These are phyloP conservation scores for Circaetus cinerascens DNA, from an alignment of 2,113 vertebrate genomes.

Conservation along the genomic window DNA sequence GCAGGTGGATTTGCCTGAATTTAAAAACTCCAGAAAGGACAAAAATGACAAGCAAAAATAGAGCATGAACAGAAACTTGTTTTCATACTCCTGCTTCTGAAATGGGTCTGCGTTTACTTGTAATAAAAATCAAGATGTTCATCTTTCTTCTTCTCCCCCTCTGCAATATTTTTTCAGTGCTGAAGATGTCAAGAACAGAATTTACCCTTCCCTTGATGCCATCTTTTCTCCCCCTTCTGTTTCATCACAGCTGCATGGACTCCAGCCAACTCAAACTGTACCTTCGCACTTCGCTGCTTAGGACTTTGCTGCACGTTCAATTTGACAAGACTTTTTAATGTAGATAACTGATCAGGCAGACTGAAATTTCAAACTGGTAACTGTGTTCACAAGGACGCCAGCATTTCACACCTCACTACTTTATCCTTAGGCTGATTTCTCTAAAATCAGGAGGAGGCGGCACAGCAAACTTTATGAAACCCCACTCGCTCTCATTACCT, in stretches of 20 bases:
- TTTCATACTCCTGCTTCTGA: not conserved
- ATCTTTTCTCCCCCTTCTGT: not conserved
- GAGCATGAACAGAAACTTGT: not conserved
- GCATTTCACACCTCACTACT: not conserved
- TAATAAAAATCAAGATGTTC: conserved; percentile 64
- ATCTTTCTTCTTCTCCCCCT: conserved; percentile 9
- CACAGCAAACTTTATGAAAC: not conserved
- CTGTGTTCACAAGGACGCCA: not conserved
- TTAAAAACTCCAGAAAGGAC: not conserved
- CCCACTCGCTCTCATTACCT: not conserved
- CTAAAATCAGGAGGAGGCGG: not conserved
- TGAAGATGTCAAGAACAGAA: conserved; percentile 52
- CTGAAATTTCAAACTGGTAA: not conserved
- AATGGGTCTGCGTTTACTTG: not conserved
- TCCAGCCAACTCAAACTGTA: conserved; percentile 37
- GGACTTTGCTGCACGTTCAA: not conserved
- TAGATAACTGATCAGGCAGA: not conserved
- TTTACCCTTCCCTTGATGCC: conserved; percentile 61
- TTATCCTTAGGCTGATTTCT: not conserved
- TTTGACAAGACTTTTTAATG: not conserved
- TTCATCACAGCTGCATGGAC: conserved; percentile 58
- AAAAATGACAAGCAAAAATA: not conserved
- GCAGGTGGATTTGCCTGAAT: conserved; percentile 14
- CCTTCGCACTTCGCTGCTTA: not conserved
- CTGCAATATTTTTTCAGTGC: conserved; percentile 7